Percentiles rank a stretch among this genome's conserved stretches.
phyloP scores from a whole-genome alignment of 1,140 invertebrate species.

The Acromyrmex echinatior region DNA sequence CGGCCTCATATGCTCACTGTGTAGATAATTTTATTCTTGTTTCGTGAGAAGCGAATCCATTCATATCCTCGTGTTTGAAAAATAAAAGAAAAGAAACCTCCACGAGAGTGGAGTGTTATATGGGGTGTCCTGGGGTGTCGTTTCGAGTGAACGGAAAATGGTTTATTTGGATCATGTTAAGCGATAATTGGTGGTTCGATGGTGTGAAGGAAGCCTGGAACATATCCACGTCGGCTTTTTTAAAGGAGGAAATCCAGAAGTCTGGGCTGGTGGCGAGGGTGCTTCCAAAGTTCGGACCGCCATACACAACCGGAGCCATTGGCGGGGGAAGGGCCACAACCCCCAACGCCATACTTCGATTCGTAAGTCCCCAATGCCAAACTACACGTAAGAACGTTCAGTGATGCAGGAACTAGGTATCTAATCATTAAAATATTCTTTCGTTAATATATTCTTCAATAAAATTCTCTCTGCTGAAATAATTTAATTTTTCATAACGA shows the following conservation, averaged over 20 bases:
- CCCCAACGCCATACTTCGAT: slow-evolving; percentile 84
- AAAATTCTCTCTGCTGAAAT: not conserved
- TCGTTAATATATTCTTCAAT: not conserved
- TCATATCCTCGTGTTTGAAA: not conserved
- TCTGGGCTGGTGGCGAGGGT: slow-evolving; percentile 84
- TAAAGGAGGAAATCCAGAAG: slow-evolving; percentile 84
- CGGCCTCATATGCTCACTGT: slow-evolving; percentile 24
- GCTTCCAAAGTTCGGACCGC: slow-evolving; percentile 81
- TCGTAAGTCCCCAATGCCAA: slow-evolving; percentile 82
- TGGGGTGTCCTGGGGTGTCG: slow-evolving; percentile 1
- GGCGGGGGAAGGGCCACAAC: too few relatives aligned
- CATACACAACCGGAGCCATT: slow-evolving; percentile 63
- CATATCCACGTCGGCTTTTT: slow-evolving; percentile 81
- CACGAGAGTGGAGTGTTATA: not conserved
- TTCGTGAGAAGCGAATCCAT: slow-evolving; percentile 43
- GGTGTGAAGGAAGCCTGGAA: slow-evolving; percentile 69
- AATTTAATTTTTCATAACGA: not conserved
- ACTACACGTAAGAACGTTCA: slow-evolving; percentile 68
- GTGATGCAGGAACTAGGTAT: slow-evolving; percentile 60
- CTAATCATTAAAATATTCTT: not conserved
- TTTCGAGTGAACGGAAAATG: slow-evolving; percentile 12
- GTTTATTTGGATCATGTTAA: slow-evolving; percentile 19
- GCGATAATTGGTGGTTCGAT: slow-evolving; percentile 54
- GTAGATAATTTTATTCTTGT: slow-evolving; percentile 52
- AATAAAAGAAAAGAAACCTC: not conserved